Percentiles rank a stretch among this genome's conserved stretches.
These are phyloP conservation scores for Mystacornis crossleyi DNA, from an alignment of 2,113 vertebrate genomes.

Conservation along the genomic window DNA sequence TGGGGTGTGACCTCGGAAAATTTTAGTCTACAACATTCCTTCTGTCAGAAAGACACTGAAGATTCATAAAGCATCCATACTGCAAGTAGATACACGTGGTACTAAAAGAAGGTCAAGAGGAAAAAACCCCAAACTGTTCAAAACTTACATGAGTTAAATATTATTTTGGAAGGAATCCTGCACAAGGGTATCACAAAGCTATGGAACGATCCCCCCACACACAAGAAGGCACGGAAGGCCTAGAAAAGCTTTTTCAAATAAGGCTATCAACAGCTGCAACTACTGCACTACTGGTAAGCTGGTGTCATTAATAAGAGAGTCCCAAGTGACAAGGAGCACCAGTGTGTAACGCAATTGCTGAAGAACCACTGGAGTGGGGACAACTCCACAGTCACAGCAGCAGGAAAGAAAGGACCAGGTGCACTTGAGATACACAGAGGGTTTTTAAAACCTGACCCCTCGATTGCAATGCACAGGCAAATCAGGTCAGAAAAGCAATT, in stretches of 20 bases:
- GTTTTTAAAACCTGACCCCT: background rate
- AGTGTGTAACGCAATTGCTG: fast-evolving
- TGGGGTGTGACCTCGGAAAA: background rate
- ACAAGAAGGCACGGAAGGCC: background rate
- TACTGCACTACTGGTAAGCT: background rate
- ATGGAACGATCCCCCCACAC: background rate
- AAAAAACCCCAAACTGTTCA: background rate
- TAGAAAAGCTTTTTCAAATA: background rate
- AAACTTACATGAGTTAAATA: background rate
- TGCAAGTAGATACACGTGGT: background rate
- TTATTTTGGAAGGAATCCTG: background rate
- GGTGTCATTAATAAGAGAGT: background rate
- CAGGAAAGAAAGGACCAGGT: background rate
- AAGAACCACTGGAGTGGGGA: background rate
- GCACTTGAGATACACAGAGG: background rate
- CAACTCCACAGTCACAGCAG: background rate
- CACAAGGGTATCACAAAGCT: background rate
- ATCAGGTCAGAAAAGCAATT: background rate
- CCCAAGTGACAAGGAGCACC: background rate
- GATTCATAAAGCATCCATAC: background rate
- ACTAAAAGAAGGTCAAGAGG: background rate
- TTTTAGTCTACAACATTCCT: background rate
- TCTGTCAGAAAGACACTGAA: background rate
- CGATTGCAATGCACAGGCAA: fast-evolving
- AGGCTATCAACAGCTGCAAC: background rate